These are phyloP conservation scores for Diceros bicornis DNA, from an alignment of 2,797 vertebrate genomes.

Conservation along the genomic window DNA sequence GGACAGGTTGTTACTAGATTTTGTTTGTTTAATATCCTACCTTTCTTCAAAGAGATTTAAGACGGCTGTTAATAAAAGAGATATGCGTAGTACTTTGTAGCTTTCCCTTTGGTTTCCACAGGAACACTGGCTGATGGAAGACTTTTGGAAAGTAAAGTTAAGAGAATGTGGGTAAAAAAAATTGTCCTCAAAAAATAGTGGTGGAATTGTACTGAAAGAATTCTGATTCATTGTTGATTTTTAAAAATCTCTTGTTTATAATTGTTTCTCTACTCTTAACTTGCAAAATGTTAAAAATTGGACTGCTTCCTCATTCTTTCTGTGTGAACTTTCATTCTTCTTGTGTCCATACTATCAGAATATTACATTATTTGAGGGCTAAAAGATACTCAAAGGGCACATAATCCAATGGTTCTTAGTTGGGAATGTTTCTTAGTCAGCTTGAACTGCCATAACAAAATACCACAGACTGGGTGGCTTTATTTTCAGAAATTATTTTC, in stretches of 20 bases:
- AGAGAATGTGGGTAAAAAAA: neutral
- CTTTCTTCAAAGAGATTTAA: constrained; percentile 35
- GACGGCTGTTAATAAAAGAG: neutral
- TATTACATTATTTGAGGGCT: neutral
- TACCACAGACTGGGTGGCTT: neutral
- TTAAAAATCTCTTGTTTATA: neutral
- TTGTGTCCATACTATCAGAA: neutral
- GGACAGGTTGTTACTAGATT: neutral
- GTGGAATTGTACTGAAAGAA: neutral
- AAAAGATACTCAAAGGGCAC: neutral
- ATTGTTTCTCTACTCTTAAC: neutral
- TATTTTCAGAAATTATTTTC: neutral
- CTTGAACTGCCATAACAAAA: neutral
- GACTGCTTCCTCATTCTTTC: neutral
- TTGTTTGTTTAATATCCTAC: neutral
- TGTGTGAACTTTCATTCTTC: neutral
- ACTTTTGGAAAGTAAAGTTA: neutral
- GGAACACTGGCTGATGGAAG: neutral
- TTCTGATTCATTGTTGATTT: neutral
- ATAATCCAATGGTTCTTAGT: neutral
- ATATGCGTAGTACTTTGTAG: neutral
- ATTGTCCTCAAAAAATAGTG: neutral
- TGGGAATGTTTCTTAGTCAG: neutral
- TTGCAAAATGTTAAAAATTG: neutral
- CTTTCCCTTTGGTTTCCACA: constrained; percentile 1